Evolutionary conservation across 1,140 invertebrate genomes (phyloP), one percentile per base, ranked within the genome.

Genomic region (Elymnias hypermnestra): DNA sequence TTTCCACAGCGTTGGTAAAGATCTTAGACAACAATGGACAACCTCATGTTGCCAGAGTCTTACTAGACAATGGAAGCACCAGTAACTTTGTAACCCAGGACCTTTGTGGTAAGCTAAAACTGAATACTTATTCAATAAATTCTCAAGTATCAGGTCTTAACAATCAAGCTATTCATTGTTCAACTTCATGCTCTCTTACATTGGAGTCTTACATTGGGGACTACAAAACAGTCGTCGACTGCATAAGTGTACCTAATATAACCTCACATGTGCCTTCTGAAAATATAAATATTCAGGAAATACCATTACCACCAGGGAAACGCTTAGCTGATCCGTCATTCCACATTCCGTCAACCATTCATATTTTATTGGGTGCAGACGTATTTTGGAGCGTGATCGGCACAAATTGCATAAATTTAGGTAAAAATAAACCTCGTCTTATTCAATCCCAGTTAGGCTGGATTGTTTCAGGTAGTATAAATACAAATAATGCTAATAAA

Each of bases 211-310:
- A n/a, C 15, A 51, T 17, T 12, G n/a, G 40, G 45, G 45, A 44
- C 12, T 66, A 56, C 39, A 53, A 8, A 17, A 6, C 41, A 1
- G 41, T 29, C 10, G 17, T 72, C 12, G 26, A 61, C 21, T 68
- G 62, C 54, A 21, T 42, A 29, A 44, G 65, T 35, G 56, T 72
- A 29, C 46, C 59, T 9, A 10, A 67, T 14, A 65, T 71, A 7
- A 63, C 68, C 1, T 50, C 53, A 14, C 17, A 14, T 5, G 29
- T 53, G 25, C 51, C 51, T 0, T 46, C 43, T 14, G 13, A 1
- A 10, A 12, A 12, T 12, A n/a, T 1, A 9, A 3, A 3, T 2
- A 28, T 10, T 3, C 13, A 1, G 2, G 7, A 28, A 12, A 12
- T 3, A 12, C 25, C 2, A 12, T 12, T 12, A n/a, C 25, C 25